Evolutionary conservation across 2,797 vertebrate genomes (phyloP).

Genomic region (Euphonia xanthogaster): DNA sequence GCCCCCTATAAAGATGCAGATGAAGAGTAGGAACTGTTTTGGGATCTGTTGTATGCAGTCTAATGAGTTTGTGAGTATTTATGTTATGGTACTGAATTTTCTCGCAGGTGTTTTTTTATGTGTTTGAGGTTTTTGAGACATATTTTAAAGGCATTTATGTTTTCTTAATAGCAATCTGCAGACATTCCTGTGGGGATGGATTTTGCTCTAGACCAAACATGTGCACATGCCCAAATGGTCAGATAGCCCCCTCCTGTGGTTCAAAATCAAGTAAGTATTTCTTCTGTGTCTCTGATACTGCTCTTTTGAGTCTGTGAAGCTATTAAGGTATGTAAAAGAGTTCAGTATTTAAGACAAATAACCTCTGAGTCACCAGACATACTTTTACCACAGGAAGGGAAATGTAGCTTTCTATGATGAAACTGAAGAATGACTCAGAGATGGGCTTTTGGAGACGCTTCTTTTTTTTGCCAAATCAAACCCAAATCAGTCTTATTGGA

Average conservation of each 20-base stretch:
- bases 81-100: not conserved
- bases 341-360: conserved; percentile 10
- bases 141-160: conserved; percentile 39
- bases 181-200: conserved; percentile 96
- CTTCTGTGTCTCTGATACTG: not conserved
- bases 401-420: not conserved
- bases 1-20: not conserved
- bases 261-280: conserved; percentile 92
- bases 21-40: not conserved
- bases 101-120: not conserved
- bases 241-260: conserved; percentile 92
- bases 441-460: not conserved
- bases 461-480: not conserved
- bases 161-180: conserved; percentile 89
- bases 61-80: not conserved
- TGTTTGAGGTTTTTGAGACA: conserved; percentile 5
- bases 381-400: conserved; percentile 39
- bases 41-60: not conserved
- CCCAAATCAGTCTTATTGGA: not conserved
- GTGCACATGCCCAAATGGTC: conserved; percentile 96
- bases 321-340: not conserved
- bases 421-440: conserved; percentile 17
- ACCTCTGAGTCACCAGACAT: not conserved
- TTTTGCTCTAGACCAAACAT: conserved; percentile 99
- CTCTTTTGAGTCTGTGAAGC: not conserved